phyloP scores from a whole-genome alignment of 37 sponge, comb jelly and placozoan genomes.

The Beroe ovata region DNA sequence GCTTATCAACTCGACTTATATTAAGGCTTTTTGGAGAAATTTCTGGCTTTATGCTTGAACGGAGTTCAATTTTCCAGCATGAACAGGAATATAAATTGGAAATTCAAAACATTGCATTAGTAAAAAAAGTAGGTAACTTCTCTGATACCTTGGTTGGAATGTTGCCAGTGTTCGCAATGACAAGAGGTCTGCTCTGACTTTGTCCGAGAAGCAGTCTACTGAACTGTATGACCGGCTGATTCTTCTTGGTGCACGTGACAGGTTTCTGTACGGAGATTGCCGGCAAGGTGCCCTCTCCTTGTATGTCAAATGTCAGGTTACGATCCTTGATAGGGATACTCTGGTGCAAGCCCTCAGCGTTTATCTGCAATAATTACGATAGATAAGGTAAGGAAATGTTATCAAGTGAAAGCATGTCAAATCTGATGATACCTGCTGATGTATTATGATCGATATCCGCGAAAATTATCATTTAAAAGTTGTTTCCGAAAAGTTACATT shows the following conservation, averaged over 20 bases:
- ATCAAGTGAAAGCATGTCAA: no score
- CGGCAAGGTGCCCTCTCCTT: slow-evolving; percentile 95
- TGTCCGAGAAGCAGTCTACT: slow-evolving; percentile 78
- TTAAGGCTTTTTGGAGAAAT: no score
- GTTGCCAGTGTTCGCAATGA: slow-evolving; percentile 78
- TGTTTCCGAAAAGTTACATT: no score
- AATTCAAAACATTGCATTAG: slow-evolving; percentile 29
- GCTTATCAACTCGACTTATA: no score
- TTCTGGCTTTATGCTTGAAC: no score
- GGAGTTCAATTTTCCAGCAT: no score
- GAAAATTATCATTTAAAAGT: no score
- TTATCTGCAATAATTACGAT: no score
- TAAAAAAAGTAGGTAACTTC: slow-evolving; percentile 1
- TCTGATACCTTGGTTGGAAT: slow-evolving; percentile 75
- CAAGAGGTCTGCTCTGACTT: slow-evolving; percentile 74
- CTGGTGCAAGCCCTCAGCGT: slow-evolving; percentile 65
- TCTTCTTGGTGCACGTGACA: slow-evolving; percentile 72
- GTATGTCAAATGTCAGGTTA: slow-evolving; percentile 84
- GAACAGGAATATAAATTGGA: no score
- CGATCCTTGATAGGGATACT: slow-evolving; percentile 61
- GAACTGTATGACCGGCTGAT: slow-evolving; percentile 79
- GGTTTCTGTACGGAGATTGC: slow-evolving; percentile 81
- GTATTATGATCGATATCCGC: no score
- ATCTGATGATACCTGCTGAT: no score
- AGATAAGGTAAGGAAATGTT: no score